Evolutionary conservation across 2,113 vertebrate genomes (phyloP).

Genomic region (Lipotes vexillifer): DNA sequence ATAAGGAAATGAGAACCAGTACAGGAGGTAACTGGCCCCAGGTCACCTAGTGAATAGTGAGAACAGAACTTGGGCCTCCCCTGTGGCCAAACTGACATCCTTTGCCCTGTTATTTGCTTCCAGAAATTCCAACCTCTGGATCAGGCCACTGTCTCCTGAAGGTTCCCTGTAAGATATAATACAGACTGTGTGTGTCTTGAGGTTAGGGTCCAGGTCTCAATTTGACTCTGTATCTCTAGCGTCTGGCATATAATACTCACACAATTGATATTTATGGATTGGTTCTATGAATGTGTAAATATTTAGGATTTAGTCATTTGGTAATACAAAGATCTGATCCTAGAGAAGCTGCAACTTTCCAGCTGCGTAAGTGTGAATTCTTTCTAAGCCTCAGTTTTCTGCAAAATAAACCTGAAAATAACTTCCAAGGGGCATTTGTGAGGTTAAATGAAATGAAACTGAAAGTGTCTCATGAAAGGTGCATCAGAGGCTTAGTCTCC

Average conservation of each 20-base stretch:
- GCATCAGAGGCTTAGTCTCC: background rate
- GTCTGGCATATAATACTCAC: background rate
- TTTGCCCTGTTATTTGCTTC: background rate
- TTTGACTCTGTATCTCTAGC: background rate
- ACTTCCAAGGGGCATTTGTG: background rate
- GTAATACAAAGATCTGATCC: background rate
- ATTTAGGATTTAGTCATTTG: background rate
- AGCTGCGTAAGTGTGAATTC: background rate
- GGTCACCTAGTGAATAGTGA: background rate
- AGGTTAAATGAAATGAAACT: background rate
- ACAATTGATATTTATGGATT: background rate
- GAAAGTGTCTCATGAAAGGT: background rate
- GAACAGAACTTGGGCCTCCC: background rate
- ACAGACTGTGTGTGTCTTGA: background rate
- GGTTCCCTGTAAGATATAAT: background rate
- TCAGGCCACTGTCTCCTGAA: background rate
- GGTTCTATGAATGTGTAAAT: background rate
- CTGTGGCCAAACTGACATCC: background rate
- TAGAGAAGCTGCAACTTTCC: background rate
- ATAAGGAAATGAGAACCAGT: background rate
- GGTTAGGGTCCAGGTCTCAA: background rate
- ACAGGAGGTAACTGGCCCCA: background rate
- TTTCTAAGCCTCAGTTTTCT: conserved; percentile 14
- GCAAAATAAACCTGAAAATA: conserved; percentile 22
- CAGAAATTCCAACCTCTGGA: background rate